Percentiles rank a stretch among this genome's conserved stretches.
phyloP scores from a whole-genome alignment of 2,888 invertebrate species.

The Dendrolimus pini region DNA sequence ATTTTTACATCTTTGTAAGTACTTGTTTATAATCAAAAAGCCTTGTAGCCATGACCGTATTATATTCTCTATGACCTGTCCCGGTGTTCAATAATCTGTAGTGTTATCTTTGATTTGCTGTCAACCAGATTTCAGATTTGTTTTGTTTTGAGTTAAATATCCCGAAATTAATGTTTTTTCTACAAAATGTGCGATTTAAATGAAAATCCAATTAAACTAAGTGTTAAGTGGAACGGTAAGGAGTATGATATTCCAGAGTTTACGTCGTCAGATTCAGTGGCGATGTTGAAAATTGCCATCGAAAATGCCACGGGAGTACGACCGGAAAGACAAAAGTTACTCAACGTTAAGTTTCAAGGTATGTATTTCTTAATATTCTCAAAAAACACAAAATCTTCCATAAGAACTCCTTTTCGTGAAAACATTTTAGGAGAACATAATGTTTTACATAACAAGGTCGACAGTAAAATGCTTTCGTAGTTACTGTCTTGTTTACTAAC shows the following conservation, averaged over 20 bases:
- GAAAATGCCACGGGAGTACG: constrained; percentile 92
- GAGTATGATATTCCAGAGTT: constrained; percentile 88
- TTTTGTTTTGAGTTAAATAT: constrained; percentile 58
- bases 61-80: too few relatives aligned
- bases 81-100: too few relatives aligned
- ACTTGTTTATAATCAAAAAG: too few relatives aligned
- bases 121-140: constrained; percentile 20
- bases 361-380: constrained; percentile 19
- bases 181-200: constrained; percentile 67
- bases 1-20: too few relatives aligned
- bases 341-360: constrained; percentile 96
- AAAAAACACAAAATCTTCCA: too few relatives aligned
- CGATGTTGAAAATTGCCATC: constrained; percentile 89
- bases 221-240: constrained; percentile 95
- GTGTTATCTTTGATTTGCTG: too few relatives aligned
- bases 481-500: too few relatives aligned
- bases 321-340: constrained; percentile 94
- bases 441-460: not conserved
- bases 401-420: too few relatives aligned
- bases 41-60: too few relatives aligned
- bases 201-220: constrained; percentile 72
- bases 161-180: constrained; percentile 24
- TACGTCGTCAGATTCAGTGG: constrained; percentile 86
- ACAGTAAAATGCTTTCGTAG: too few relatives aligned
- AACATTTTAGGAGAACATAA: not conserved